These are phyloP conservation scores for Cantharis rustica DNA, from an alignment of 2,888 invertebrate species.

Conservation along the genomic window DNA sequence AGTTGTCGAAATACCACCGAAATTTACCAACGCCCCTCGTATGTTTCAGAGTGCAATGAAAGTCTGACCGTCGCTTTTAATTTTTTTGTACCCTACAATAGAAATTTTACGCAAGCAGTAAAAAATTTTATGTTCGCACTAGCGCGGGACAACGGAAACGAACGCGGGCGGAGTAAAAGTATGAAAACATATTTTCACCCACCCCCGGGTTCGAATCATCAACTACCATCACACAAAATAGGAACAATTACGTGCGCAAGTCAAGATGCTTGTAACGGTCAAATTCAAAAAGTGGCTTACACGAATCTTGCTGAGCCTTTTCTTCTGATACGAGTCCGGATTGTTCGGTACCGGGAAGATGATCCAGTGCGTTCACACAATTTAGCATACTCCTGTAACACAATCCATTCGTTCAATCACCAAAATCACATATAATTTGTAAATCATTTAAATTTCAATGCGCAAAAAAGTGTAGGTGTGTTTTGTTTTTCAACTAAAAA, in stretches of 20 bases:
- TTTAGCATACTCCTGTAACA: conserved; percentile 91
- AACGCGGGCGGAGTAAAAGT: neutral
- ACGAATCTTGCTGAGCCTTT: conserved; percentile 78
- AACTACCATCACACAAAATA: neutral
- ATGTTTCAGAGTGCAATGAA: neutral
- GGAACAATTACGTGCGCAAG: neutral
- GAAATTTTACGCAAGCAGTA: neutral
- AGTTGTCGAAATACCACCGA: neutral
- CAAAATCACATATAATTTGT: neutral
- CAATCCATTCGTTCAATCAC: conserved; percentile 25
- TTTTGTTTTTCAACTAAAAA: neutral
- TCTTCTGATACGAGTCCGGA: conserved; percentile 78
- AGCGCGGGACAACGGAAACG: neutral
- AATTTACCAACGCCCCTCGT: neutral
- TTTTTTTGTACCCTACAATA: neutral
- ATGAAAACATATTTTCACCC: neutral
- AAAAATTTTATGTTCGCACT: neutral
- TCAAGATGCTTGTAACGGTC: neutral
- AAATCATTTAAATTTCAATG: neutral
- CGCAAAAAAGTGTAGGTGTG: neutral
- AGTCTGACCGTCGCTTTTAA: neutral
- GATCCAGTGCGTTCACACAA: conserved; percentile 92
- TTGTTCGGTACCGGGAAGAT: conserved; percentile 79
- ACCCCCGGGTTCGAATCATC: neutral
- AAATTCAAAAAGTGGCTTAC: conserved; percentile 60